Percentiles rank a stretch among this genome's conserved stretches.
phyloP scores from a whole-genome alignment of 2,797 vertebrate genomes.

The Malacoraja senta region DNA sequence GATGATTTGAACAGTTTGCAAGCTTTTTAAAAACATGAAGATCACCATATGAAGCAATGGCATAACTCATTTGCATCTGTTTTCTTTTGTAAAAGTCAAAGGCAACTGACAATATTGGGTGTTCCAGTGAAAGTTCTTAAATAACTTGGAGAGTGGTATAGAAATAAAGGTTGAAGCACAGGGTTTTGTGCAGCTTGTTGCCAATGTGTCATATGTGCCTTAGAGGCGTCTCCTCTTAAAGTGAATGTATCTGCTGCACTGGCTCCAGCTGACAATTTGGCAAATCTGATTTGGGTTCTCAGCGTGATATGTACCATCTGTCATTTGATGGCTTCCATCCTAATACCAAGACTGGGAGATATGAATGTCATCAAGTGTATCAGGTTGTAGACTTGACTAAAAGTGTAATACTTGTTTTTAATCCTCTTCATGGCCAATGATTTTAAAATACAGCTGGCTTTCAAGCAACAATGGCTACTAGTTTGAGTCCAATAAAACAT shows the following conservation, averaged over 20 bases:
- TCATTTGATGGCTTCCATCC: too few relatives aligned
- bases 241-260: not conserved
- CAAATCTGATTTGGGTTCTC: too few relatives aligned
- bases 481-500: not conserved
- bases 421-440: not conserved
- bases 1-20: slow-evolving; percentile 5
- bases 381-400: not conserved
- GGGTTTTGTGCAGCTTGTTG: not conserved
- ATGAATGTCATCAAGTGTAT: not conserved
- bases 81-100: slow-evolving; percentile 6
- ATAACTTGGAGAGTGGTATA: slow-evolving; percentile 13
- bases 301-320: too few relatives aligned
- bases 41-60: slow-evolving; percentile 11
- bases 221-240: not conserved
- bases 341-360: not conserved
- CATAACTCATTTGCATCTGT: not conserved
- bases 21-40: not conserved
- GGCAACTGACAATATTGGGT: slow-evolving; percentile 10
- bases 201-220: not conserved
- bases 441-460: not conserved
- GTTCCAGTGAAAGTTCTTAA: slow-evolving; percentile 10
- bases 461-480: not conserved
- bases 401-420: not conserved
- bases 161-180: slow-evolving; percentile 25
- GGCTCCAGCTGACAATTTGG: not conserved